phyloP scores from a whole-genome alignment of 2,113 vertebrate genomes.

The Centropus unirufus region DNA sequence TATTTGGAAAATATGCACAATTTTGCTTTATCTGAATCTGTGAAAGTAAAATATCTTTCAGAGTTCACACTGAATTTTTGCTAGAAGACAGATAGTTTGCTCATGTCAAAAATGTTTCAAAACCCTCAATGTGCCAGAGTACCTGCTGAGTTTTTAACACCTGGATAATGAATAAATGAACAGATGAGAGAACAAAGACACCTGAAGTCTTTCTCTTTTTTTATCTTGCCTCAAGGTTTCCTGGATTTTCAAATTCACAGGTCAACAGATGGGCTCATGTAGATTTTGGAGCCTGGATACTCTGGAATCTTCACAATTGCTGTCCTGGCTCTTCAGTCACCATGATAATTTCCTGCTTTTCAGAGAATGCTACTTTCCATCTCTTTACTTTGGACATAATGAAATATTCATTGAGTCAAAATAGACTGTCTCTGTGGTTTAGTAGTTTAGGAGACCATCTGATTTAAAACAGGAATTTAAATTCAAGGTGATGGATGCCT shows the following conservation, averaged over 20 bases:
- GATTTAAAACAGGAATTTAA: not conserved
- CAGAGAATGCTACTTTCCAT: not conserved
- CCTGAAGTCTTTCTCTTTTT: not conserved
- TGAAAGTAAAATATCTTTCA: not conserved
- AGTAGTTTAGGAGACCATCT: not conserved
- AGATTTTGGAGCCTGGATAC: not conserved
- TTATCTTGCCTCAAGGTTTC: slow-evolving; percentile 12
- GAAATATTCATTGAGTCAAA: slow-evolving; percentile 51
- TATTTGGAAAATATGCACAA: not conserved
- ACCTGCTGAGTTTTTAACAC: slow-evolving; percentile 42
- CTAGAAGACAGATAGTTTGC: not conserved
- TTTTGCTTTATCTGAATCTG: not conserved
- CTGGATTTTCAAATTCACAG: slow-evolving; percentile 31
- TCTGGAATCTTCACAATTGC: not conserved
- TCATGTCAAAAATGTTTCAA: not conserved
- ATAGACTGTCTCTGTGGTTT: not conserved
- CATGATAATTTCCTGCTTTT: not conserved
- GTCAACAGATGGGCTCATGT: slow-evolving; percentile 10
- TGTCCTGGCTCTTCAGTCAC: not conserved
- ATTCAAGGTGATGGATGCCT: slow-evolving; percentile 2
- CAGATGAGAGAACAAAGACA: slow-evolving; percentile 15
- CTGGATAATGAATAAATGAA: slow-evolving; percentile 42
- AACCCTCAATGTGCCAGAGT: not conserved
- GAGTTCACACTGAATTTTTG: not conserved
- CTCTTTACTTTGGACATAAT: not conserved